phyloP scores from a whole-genome alignment of 2,888 invertebrate genomes.

The Polietes domitor region DNA sequence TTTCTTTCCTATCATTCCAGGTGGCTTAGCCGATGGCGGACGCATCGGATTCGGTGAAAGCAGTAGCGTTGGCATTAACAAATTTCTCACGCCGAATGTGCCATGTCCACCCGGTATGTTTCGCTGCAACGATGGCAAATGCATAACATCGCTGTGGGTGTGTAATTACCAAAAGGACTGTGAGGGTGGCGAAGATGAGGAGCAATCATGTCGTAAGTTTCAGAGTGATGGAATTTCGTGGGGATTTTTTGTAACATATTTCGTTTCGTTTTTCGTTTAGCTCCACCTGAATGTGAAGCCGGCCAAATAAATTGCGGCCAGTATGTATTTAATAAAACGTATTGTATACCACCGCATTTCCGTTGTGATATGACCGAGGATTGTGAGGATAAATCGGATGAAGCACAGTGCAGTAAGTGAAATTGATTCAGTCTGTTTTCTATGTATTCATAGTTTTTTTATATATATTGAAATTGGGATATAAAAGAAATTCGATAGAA shows the following conservation, averaged over 20 bases:
- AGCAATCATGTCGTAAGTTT: slow-evolving; percentile 94
- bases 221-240: background rate
- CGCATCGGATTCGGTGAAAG: slow-evolving; percentile 72
- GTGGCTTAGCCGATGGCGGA: slow-evolving; percentile 71
- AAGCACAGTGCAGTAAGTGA: slow-evolving; percentile 96
- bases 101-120: slow-evolving; percentile 89
- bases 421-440: slow-evolving; percentile 1
- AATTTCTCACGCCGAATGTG: slow-evolving; percentile 74
- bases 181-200: slow-evolving; percentile 95
- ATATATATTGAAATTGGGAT: background rate
- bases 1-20: slow-evolving; percentile 44
- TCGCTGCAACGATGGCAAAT: slow-evolving; percentile 92
- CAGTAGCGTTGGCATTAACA: slow-evolving; percentile 68
- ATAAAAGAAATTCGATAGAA: too few species aligned
- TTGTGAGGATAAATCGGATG: slow-evolving; percentile 97
- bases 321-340: slow-evolving; percentile 97
- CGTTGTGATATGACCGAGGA: slow-evolving; percentile 97
- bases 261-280: slow-evolving; percentile 81
- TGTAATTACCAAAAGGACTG: slow-evolving; percentile 98
- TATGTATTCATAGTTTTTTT: background rate
- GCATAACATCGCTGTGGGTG: slow-evolving; percentile 92
- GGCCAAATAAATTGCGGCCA: slow-evolving; percentile 95
- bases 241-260: slow-evolving; percentile 13
- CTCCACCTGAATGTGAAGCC: slow-evolving; percentile 96
- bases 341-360: slow-evolving; percentile 95